These are phyloP conservation scores for Oostethus manadensis DNA, from an alignment of 2,113 vertebrate species.

Conservation along the genomic window DNA sequence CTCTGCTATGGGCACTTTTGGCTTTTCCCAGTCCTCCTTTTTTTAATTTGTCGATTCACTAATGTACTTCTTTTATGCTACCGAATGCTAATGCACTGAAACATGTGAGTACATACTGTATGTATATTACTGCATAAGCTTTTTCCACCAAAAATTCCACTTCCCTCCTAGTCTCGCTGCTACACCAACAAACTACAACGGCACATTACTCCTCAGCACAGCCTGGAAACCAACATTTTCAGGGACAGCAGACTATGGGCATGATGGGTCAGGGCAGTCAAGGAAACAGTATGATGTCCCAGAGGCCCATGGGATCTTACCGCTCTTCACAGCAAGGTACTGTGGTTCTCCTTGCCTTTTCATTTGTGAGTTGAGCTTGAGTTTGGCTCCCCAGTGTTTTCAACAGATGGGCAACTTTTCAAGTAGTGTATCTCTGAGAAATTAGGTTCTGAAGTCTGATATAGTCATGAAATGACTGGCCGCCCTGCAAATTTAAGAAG, in stretches of 20 bases:
- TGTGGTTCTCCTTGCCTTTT: conserved; percentile 11
- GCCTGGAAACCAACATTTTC: conserved; percentile 85
- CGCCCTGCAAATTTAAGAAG: conserved; percentile 41
- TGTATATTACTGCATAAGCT: conserved; percentile 17
- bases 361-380: conserved; percentile 11
- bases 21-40: conserved; percentile 2
- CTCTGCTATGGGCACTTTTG: conserved; percentile 19
- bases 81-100: background rate
- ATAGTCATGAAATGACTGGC: too few species aligned
- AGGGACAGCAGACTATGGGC: conserved; percentile 78
- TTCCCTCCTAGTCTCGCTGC: conserved; percentile 82
- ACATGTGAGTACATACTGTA: background rate
- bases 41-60: conserved; percentile 24
- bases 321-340: conserved; percentile 90
- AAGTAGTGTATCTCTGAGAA: background rate
- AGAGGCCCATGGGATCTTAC: conserved; percentile 88
- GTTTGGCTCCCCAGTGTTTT: background rate
- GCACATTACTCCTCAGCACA: conserved; percentile 85
- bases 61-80: conserved; percentile 16
- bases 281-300: conserved; percentile 80
- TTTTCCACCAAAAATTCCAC: conserved; percentile 36
- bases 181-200: conserved; percentile 89
- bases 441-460: too few species aligned
- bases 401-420: too few species aligned
- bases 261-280: conserved; percentile 91